A percentile compares a stretch with the other conserved stretches of the same genome.
phyloP scores from a whole-genome alignment of 2,113 vertebrate genomes.

The Bungarus multicinctus region DNA sequence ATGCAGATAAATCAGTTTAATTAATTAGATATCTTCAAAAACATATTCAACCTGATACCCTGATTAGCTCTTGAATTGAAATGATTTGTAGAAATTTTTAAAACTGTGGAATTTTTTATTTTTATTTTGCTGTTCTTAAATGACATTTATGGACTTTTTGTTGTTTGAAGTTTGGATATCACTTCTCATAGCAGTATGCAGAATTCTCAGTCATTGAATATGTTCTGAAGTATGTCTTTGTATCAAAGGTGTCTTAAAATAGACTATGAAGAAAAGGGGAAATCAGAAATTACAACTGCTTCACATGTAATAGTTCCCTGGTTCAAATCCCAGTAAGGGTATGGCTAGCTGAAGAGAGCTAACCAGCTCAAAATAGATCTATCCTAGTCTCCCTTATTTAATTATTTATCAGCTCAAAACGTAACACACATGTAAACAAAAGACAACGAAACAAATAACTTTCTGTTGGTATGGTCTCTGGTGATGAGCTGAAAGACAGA shows the following conservation, averaged over 20 bases:
- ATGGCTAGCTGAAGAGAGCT: too few relatives aligned
- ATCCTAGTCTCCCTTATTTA: too few relatives aligned
- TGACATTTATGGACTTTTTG: neutral
- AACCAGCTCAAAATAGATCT: too few relatives aligned
- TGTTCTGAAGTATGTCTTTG: neutral
- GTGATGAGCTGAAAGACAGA: too few relatives aligned
- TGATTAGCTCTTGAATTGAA: neutral
- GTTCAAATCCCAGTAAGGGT: too few relatives aligned
- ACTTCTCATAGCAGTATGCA: neutral
- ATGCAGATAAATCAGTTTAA: neutral
- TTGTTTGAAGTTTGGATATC: neutral
- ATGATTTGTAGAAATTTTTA: neutral
- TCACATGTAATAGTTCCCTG: too few relatives aligned
- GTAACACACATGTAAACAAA: too few relatives aligned
- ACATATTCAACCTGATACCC: neutral
- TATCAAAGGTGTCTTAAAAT: neutral
- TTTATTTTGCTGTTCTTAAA: neutral
- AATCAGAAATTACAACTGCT: neutral
- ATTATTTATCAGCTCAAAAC: too few relatives aligned
- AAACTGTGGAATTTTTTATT: neutral
- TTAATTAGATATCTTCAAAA: neutral
- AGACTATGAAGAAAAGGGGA: neutral
- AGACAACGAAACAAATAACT: too few relatives aligned
- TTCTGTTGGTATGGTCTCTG: too few relatives aligned
- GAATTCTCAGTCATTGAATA: neutral